Conservation (phyloP, 1,140 invertebrate genomes). For the Gonioctena quinquepunctata region DNA sequence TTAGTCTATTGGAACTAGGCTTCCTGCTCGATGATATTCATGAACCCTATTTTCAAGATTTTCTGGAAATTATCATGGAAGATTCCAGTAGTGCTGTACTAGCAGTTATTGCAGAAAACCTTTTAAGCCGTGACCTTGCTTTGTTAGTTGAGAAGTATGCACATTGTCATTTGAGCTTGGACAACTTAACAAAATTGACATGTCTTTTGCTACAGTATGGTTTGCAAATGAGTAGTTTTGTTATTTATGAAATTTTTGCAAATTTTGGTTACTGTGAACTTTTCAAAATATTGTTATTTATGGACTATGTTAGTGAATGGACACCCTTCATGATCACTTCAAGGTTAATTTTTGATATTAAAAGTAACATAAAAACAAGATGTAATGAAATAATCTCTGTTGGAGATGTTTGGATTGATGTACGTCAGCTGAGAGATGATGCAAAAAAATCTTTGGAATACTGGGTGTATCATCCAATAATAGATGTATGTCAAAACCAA, state of each 20-base stretch:
- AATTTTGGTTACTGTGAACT: constrained; percentile 18
- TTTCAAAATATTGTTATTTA: constrained; percentile 19
- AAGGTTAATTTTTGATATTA: not conserved
- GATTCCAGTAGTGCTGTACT: not conserved
- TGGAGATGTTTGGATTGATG: not conserved
- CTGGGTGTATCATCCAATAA: not conserved
- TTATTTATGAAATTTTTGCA: constrained; percentile 12
- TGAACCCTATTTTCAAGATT: constrained; percentile 10
- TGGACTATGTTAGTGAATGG: not conserved
- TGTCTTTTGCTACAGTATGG: constrained; percentile 20
- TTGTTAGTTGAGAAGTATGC: constrained; percentile 14
- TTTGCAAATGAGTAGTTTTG: not conserved
- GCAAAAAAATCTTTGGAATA: not conserved
- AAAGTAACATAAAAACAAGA: not conserved
- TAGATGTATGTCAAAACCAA: not conserved
- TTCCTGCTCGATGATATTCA: not conserved
- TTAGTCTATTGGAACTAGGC: constrained; percentile 7
- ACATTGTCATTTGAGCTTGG: not conserved
- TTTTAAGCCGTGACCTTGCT: constrained; percentile 3
- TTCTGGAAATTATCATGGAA: constrained; percentile 21
- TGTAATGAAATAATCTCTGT: not conserved
- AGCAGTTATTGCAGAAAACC: not conserved
- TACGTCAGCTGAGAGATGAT: not conserved
- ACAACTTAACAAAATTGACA: constrained; percentile 16
- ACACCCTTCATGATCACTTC: not conserved